A percentile compares a stretch with the other conserved stretches of the same genome.
phyloP scores from a whole-genome alignment of 1,140 invertebrate genomes.

The Octopus sinensis region DNA sequence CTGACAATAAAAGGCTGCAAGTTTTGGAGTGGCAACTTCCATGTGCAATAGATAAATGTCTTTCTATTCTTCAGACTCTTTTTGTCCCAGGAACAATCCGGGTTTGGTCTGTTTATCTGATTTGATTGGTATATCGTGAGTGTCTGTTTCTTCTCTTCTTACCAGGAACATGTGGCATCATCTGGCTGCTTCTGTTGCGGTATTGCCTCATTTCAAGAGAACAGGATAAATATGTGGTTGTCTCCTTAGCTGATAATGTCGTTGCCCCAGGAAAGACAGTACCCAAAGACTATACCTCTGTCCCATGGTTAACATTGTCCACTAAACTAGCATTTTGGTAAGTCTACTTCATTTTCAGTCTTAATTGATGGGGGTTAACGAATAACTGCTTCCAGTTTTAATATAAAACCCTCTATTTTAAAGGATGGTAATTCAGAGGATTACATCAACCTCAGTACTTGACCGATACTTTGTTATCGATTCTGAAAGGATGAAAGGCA shows the following conservation, averaged over 20 bases:
- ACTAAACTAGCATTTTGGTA: slow-evolving; percentile 65
- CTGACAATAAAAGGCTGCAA: too few species aligned
- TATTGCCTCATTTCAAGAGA: slow-evolving; percentile 56
- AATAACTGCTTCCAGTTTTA: too few species aligned
- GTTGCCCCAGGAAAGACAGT: slow-evolving; percentile 18
- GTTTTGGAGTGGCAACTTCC: too few species aligned
- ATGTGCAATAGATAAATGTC: too few species aligned
- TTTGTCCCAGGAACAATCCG: too few species aligned
- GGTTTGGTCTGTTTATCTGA: too few species aligned
- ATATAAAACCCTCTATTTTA: too few species aligned
- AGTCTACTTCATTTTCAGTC: slow-evolving; percentile 20
- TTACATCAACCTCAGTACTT: too few species aligned
- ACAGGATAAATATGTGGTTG: slow-evolving; percentile 35
- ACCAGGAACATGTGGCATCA: slow-evolving; percentile 61
- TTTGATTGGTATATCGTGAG: background rate
- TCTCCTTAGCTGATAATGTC: slow-evolving; percentile 27
- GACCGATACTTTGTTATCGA: too few species aligned
- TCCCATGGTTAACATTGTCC: slow-evolving; percentile 64
- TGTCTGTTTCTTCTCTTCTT: slow-evolving; percentile 21
- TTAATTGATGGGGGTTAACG: background rate
- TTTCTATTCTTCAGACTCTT: too few species aligned
- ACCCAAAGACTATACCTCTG: slow-evolving; percentile 37
- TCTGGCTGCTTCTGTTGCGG: slow-evolving; percentile 62
- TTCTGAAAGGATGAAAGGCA: too few species aligned
- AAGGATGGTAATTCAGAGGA: too few species aligned